Evolutionary conservation across 64 coral and sea anemone genomes (phyloP).

Genomic region (Actinia equina): DNA sequence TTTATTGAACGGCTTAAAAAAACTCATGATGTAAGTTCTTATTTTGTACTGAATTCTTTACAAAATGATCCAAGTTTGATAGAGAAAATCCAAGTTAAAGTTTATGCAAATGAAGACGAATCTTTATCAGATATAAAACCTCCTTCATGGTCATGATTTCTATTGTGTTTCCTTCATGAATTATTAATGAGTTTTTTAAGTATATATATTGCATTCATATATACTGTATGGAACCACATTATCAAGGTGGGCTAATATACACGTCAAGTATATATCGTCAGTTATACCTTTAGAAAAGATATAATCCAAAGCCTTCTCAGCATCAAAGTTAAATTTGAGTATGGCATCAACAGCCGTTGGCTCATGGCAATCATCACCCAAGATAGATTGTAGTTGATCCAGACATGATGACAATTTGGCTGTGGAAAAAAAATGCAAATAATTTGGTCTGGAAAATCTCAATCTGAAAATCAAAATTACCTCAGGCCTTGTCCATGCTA

Average conservation of each 20-base stretch:
- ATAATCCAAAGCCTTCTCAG: constrained; percentile 82
- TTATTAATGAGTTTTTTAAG: no score
- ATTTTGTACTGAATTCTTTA: no score
- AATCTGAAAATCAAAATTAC: not conserved
- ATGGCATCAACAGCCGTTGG: constrained; percentile 79
- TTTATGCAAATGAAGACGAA: no score
- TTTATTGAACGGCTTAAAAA: no score
- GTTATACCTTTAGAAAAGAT: constrained; percentile 74
- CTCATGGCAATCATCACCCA: constrained; percentile 90
- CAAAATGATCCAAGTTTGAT: no score
- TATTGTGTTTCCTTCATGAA: no score
- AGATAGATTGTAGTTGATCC: constrained; percentile 92
- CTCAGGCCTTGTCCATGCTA: no score
- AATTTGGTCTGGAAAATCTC: not conserved
- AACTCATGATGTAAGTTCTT: no score
- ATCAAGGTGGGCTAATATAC: not conserved
- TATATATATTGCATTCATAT: not conserved
- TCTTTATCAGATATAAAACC: no score
- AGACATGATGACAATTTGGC: constrained; percentile 90
- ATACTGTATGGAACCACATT: not conserved
- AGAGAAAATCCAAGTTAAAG: no score
- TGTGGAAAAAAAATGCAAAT: constrained; percentile 8
- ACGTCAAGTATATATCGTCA: not conserved
- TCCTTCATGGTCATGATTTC: no score
- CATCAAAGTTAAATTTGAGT: constrained; percentile 80